A percentile compares a stretch with the other conserved stretches of the same genome.
phyloP scores from a whole-genome alignment of 1,140 invertebrate species.

The Ceratina australensis region DNA sequence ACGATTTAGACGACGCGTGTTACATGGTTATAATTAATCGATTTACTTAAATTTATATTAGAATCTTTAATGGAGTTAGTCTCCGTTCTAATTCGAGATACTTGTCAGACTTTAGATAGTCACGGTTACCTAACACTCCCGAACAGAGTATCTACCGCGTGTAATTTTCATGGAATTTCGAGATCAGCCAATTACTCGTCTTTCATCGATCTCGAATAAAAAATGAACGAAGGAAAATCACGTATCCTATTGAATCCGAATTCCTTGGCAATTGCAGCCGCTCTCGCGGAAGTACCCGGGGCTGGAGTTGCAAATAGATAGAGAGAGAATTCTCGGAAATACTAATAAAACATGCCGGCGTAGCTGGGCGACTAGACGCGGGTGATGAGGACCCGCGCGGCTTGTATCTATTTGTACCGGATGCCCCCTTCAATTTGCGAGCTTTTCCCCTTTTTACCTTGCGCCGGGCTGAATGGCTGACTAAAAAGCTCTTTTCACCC shows the following conservation, averaged over 20 bases:
- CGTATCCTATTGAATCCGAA: not conserved
- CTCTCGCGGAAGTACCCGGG: slow-evolving; percentile 5
- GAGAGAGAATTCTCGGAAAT: slow-evolving; percentile 20
- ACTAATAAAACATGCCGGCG: slow-evolving; percentile 20
- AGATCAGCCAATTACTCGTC: too few relatives aligned
- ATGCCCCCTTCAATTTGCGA: slow-evolving; percentile 20
- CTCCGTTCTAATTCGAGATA: too few relatives aligned
- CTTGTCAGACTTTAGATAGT: too few relatives aligned
- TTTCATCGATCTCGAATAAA: too few relatives aligned
- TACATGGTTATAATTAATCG: too few relatives aligned
- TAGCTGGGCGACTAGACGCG: slow-evolving; percentile 16
- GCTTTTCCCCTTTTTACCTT: slow-evolving; percentile 9
- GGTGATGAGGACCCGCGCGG: not conserved
- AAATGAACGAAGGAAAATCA: too few relatives aligned
- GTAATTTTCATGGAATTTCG: too few relatives aligned
- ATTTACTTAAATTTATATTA: too few relatives aligned
- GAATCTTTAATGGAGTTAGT: too few relatives aligned
- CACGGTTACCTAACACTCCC: too few relatives aligned
- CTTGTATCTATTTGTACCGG: slow-evolving; percentile 11
- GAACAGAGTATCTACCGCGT: too few relatives aligned
- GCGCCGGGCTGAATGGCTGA: slow-evolving; percentile 12
- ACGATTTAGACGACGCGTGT: too few relatives aligned
- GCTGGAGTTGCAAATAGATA: slow-evolving; percentile 23
- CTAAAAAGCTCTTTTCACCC: slow-evolving; percentile 45
- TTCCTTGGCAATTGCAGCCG: not conserved